These are phyloP conservation scores for Drosophila anceps DNA, from an alignment of 2,888 invertebrate species.

Conservation along the genomic window DNA sequence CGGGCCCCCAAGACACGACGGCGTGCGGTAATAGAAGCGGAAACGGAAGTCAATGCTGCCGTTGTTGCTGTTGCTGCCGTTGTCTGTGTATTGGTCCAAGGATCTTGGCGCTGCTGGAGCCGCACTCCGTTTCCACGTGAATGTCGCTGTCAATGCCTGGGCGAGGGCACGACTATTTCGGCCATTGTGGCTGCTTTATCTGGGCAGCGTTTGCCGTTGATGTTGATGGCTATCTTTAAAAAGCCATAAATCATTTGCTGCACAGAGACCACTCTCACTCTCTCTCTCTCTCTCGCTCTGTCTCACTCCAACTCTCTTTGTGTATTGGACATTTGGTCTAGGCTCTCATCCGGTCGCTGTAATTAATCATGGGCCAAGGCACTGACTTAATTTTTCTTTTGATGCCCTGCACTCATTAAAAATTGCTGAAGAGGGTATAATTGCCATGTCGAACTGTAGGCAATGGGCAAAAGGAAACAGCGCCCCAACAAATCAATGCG, in stretches of 20 bases:
- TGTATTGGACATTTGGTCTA: constrained; percentile 49
- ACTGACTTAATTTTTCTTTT: constrained; percentile 72
- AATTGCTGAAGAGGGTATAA: constrained; percentile 7
- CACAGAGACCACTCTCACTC: constrained; percentile 4
- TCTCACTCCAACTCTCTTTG: not conserved
- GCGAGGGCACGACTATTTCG: constrained; percentile 25
- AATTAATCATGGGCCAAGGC: constrained; percentile 76
- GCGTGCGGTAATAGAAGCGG: constrained; percentile 24
- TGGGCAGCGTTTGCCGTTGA: constrained; percentile 73
- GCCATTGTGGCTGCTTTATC: constrained; percentile 73
- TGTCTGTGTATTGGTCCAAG: constrained; percentile 25
- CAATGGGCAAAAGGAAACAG: too few species aligned
- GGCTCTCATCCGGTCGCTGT: constrained; percentile 51
- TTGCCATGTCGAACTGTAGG: not conserved
- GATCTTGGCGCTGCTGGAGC: not conserved
- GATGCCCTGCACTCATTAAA: constrained; percentile 20
- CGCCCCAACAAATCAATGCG: not conserved
- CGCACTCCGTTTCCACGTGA: constrained; percentile 6
- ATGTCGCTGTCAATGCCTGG: constrained; percentile 30
- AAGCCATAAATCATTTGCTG: constrained; percentile 71
- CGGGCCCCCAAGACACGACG: not conserved
- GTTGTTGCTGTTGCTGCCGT: constrained; percentile 17
- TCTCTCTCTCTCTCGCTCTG: too few species aligned
- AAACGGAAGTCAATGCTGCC: constrained; percentile 55
- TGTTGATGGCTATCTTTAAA: constrained; percentile 80